These are phyloP conservation scores for Dendrocincla tyrannina DNA, from an alignment of 2,797 vertebrate species.

Conservation along the genomic window DNA sequence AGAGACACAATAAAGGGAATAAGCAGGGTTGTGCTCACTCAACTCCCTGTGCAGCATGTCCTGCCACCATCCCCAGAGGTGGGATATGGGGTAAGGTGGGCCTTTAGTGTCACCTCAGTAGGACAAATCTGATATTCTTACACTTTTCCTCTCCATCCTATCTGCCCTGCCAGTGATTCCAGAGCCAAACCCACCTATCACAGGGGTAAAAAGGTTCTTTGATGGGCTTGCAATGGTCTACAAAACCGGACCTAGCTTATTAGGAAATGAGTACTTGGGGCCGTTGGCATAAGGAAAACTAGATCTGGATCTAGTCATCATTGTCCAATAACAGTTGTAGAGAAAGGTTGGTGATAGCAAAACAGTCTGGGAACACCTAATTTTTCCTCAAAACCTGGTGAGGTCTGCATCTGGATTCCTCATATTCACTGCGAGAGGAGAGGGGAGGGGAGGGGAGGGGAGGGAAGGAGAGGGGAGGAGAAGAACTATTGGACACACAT, in stretches of 20 bases:
- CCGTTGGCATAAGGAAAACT: neutral
- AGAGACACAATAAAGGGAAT: neutral
- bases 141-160: neutral
- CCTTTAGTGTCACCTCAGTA: accelerated
- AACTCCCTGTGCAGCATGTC: accelerated
- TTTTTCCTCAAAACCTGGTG: neutral
- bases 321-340: neutral
- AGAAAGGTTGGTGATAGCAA: neutral
- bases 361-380: neutral
- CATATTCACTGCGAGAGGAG: neutral
- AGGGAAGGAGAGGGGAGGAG: too few species aligned
- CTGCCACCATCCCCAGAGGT: neutral
- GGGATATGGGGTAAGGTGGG: too few species aligned
- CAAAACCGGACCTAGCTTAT: neutral
- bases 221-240: neutral
- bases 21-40: neutral
- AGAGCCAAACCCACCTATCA: neutral
- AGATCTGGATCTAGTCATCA: neutral
- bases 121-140: accelerated
- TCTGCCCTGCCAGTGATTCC: neutral
- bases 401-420: neutral
- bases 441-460: neutral
- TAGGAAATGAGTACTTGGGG: neutral
- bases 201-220: neutral
- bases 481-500: too few species aligned